Evolutionary conservation across 2,113 vertebrate genomes (phyloP).

Genomic region (Centrocercus urophasianus): DNA sequence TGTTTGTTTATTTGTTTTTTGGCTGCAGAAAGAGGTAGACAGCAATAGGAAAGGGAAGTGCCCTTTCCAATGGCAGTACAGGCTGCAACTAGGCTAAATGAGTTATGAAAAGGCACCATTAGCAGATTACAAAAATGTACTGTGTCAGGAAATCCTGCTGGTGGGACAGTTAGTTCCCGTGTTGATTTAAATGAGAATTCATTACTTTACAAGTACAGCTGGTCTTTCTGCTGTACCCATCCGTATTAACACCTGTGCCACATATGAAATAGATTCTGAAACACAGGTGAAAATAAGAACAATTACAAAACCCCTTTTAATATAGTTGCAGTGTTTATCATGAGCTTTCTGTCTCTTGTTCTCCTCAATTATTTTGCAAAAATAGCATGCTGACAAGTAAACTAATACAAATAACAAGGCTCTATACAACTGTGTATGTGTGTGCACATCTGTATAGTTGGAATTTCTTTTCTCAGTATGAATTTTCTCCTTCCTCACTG

Average conservation of each 20-base stretch:
- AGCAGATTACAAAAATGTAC: not conserved
- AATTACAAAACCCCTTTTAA: not conserved
- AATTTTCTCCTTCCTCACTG: not conserved
- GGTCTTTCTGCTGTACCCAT: not conserved
- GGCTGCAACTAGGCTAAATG: not conserved
- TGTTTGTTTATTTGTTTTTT: not conserved
- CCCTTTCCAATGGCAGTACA: not conserved
- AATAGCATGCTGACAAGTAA: not conserved
- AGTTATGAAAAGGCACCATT: not conserved
- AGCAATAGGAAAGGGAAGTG: not conserved
- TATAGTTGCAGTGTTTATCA: not conserved
- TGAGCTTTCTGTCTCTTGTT: not conserved
- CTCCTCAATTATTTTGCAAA: not conserved
- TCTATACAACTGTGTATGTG: not conserved
- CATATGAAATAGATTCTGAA: constrained; percentile 13
- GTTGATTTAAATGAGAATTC: not conserved
- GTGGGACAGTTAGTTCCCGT: not conserved
- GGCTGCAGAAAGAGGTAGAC: not conserved
- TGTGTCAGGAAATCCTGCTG: not conserved
- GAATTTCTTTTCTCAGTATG: not conserved
- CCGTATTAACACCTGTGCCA: not conserved
- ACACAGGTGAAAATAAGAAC: not conserved
- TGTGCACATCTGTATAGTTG: not conserved
- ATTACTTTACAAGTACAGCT: not conserved
- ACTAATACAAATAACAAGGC: not conserved